A percentile compares a stretch with the other conserved stretches of the same genome.
phyloP scores from a whole-genome alignment of 2,797 vertebrate genomes.

The Helarctos malayanus region DNA sequence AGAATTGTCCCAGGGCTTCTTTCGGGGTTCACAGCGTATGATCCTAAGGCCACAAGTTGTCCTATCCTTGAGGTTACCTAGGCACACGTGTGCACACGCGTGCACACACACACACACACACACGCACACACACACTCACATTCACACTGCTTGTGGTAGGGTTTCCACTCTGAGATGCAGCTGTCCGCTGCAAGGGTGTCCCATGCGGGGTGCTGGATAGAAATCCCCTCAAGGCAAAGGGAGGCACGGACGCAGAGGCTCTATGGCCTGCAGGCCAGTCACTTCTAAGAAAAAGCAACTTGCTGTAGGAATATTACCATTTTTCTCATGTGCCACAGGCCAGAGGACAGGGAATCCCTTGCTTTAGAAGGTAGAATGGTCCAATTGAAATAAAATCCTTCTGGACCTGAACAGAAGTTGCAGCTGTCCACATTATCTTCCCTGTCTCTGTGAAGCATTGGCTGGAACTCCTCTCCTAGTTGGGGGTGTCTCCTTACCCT shows the following conservation, averaged over 20 bases:
- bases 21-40: background rate
- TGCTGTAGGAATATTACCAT: background rate
- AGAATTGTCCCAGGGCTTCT: background rate
- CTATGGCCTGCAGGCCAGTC: too few species aligned
- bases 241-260: background rate
- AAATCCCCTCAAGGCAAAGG: background rate
- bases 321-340: background rate
- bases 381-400: background rate
- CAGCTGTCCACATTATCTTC: background rate
- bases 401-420: background rate
- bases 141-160: too few species aligned
- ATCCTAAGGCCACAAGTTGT: background rate
- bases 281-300: background rate
- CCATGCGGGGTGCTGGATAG: too few species aligned
- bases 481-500: background rate
- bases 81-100: accelerated
- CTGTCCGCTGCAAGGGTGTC: background rate
- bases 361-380: background rate
- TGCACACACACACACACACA: accelerated
- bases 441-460: background rate
- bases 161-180: background rate
- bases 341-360: background rate
- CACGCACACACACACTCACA: background rate
- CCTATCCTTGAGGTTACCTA: background rate
- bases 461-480: background rate